These are phyloP conservation scores for Petaurus breviceps DNA, from an alignment of 2,113 vertebrate species.

Conservation along the genomic window DNA sequence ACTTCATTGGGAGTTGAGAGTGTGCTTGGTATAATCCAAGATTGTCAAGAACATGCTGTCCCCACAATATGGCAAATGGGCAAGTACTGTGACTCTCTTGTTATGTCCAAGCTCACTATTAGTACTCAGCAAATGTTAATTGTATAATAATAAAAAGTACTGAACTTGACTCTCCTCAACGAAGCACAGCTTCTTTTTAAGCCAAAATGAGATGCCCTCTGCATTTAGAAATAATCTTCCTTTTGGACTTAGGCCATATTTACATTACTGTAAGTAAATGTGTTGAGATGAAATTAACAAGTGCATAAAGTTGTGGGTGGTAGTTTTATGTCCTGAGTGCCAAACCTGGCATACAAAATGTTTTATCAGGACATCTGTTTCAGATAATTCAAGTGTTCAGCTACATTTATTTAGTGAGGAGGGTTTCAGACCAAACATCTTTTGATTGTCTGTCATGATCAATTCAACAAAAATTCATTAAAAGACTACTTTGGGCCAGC, in stretches of 20 bases:
- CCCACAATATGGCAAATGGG: slow-evolving; percentile 70
- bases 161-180: slow-evolving; percentile 39
- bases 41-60: slow-evolving; percentile 76
- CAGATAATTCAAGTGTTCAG: not conserved
- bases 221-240: slow-evolving; percentile 48
- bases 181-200: slow-evolving; percentile 6
- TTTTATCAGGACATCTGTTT: slow-evolving; percentile 2
- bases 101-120: slow-evolving; percentile 70
- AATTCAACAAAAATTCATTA: not conserved
- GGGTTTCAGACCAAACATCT: not conserved
- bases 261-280: slow-evolving; percentile 41
- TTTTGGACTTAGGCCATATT: slow-evolving; percentile 51
- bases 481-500: not conserved
- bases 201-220: slow-evolving; percentile 53
- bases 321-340: slow-evolving; percentile 34
- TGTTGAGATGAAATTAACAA: slow-evolving; percentile 28
- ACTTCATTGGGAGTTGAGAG: slow-evolving; percentile 69
- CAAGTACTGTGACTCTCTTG: slow-evolving; percentile 66
- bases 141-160: slow-evolving; percentile 73
- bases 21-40: slow-evolving; percentile 68
- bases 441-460: not conserved
- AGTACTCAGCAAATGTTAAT: slow-evolving; percentile 77
- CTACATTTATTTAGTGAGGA: not conserved
- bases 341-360: slow-evolving; percentile 30
- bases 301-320: slow-evolving; percentile 16